Conservation (phyloP, 1,140 invertebrate genomes). For the Camponotus pennsylvanicus region DNA sequence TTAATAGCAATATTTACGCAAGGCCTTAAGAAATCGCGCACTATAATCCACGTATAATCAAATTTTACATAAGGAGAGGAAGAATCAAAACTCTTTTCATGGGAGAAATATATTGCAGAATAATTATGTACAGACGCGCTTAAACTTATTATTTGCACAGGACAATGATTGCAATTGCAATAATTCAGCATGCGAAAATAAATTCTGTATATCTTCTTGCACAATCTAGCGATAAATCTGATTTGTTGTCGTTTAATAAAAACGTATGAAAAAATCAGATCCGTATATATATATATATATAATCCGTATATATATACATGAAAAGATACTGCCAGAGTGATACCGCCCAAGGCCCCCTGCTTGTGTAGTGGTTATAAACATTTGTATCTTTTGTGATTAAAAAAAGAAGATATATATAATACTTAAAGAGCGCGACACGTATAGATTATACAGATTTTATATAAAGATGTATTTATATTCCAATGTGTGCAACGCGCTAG, state of each 20-base stretch:
- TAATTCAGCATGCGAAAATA: conserved; percentile 56
- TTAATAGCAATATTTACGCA: conserved; percentile 43
- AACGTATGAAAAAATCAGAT: conserved; percentile 55
- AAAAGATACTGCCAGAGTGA: conserved; percentile 79
- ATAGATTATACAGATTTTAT: conserved; percentile 83
- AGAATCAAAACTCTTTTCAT: conserved; percentile 48
- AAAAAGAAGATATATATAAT: conserved; percentile 73
- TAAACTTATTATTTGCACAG: conserved; percentile 32
- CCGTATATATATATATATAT: conserved; percentile 34
- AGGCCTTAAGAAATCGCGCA: conserved; percentile 23
- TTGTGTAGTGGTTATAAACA: conserved; percentile 77
- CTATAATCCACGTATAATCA: conserved; percentile 34
- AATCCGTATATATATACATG: background rate
- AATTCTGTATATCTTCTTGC: conserved; percentile 64
- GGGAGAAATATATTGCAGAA: background rate
- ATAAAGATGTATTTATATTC: conserved; percentile 82
- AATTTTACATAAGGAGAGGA: conserved; percentile 38
- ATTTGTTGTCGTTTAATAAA: conserved; percentile 62
- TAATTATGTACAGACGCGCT: conserved; percentile 8
- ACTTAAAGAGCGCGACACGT: conserved; percentile 80
- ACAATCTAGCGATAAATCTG: conserved; percentile 52
- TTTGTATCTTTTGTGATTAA: conserved; percentile 82
- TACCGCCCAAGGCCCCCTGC: conserved; percentile 76
- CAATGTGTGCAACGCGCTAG: conserved; percentile 71
- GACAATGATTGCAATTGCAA: conserved; percentile 11